A percentile compares a stretch with the other conserved stretches of the same genome.
Evolutionary conservation across 2,113 vertebrate species (phyloP).

Genomic region (Varanus salvator): DNA sequence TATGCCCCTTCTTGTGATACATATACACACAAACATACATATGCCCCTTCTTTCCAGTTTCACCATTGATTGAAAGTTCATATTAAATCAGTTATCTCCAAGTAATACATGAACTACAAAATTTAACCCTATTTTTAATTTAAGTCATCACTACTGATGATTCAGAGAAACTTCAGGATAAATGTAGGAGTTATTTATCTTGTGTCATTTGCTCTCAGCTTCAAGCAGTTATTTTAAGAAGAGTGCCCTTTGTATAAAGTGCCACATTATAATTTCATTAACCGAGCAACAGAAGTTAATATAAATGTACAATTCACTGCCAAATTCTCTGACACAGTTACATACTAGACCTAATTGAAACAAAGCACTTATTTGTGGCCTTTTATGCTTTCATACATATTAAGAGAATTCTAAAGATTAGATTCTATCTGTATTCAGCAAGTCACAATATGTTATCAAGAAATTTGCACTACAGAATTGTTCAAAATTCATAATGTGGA

Average conservation of each 20-base stretch:
- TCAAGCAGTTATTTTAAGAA: slow-evolving; percentile 54
- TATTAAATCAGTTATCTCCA: neutral
- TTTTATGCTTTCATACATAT: slow-evolving; percentile 3
- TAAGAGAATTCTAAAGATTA: slow-evolving; percentile 18
- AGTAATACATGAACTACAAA: neutral
- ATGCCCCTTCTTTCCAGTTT: neutral
- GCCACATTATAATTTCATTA: slow-evolving; percentile 55
- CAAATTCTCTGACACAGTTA: neutral
- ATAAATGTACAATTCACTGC: slow-evolving; percentile 34
- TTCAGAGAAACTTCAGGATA: slow-evolving; percentile 18
- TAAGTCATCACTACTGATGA: neutral
- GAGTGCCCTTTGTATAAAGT: slow-evolving; percentile 42
- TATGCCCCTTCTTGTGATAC: neutral
- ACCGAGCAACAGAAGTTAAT: slow-evolving; percentile 63
- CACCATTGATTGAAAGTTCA: neutral
- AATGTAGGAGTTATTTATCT: slow-evolving; percentile 20
- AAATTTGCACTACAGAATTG: neutral
- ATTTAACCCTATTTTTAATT: neutral
- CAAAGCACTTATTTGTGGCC: neutral
- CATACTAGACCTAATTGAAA: neutral
- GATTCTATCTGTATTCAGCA: neutral
- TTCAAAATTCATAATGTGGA: neutral
- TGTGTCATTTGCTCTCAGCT: slow-evolving; percentile 13
- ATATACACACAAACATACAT: neutral
- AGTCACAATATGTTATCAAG: too few relatives aligned